A percentile compares a stretch with the other conserved stretches of the same genome.
Conservation (phyloP, 2,797 vertebrate genomes). For the Alectoris magna region DNA sequence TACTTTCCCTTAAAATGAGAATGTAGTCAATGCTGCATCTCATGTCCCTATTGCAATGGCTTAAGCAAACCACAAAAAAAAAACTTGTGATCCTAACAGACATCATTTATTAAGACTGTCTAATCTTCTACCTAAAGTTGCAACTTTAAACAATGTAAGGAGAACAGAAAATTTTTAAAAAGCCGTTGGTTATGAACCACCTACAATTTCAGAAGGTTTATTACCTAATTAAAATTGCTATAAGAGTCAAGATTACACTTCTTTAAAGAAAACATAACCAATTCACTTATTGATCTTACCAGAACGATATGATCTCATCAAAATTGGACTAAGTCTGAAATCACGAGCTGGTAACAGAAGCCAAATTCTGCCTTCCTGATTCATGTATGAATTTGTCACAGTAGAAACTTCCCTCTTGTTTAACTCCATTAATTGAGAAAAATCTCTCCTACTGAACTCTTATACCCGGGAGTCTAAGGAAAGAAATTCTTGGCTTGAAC, state of each 20-base stretch:
- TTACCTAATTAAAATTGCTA: not conserved
- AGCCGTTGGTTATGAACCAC: not conserved
- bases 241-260: conserved; percentile 12
- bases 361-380: not conserved
- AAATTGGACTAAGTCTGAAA: not conserved
- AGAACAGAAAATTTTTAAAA: not conserved
- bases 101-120: not conserved
- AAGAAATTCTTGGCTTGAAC: conserved; percentile 5
- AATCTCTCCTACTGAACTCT: not conserved
- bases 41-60: not conserved
- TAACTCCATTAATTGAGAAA: not conserved
- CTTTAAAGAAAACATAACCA: not conserved
- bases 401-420: not conserved
- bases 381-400: not conserved
- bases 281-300: not conserved
- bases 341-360: not conserved
- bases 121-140: not conserved
- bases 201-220: not conserved
- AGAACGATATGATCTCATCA: not conserved
- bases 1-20: not conserved
- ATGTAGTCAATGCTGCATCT: not conserved
- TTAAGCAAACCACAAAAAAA: not conserved
- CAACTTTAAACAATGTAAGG: not conserved
- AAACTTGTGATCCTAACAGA: not conserved
- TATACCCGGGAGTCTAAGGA: not conserved